Evolutionary conservation across 1,140 invertebrate genomes (phyloP).

Genomic region (Gryllus bimaculatus): DNA sequence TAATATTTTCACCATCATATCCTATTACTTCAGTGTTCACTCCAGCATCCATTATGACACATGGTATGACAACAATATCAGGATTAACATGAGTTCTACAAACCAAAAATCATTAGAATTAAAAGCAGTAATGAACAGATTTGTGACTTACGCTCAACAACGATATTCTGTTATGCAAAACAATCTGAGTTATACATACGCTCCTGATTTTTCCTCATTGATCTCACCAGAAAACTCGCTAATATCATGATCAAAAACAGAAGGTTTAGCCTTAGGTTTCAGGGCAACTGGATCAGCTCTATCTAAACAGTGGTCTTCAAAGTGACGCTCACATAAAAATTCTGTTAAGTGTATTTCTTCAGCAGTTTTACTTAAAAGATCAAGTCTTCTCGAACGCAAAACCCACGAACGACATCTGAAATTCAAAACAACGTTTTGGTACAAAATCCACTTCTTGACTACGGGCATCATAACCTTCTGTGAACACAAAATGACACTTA

Average conservation of each 20-base stretch:
- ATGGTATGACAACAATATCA: constrained; percentile 5
- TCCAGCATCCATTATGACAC: neutral
- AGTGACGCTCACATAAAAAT: neutral
- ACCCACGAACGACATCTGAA: neutral
- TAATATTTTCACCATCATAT: neutral
- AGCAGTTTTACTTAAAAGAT: neutral
- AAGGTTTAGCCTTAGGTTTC: neutral
- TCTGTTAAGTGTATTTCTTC: neutral
- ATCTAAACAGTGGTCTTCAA: neutral
- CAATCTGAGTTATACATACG: no score
- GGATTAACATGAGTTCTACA: neutral
- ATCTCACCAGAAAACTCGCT: no score
- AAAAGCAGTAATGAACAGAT: no score
- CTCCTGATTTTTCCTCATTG: no score
- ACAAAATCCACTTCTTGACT: neutral
- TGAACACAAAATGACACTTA: neutral
- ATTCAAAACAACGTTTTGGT: neutral
- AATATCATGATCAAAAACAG: neutral
- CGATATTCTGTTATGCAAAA: no score
- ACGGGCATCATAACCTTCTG: neutral
- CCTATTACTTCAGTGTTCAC: neutral
- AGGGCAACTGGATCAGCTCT: neutral
- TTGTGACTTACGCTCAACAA: no score
- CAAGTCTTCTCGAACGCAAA: neutral
- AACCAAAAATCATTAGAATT: neutral